Evolutionary conservation across 2,113 vertebrate genomes (phyloP).

Genomic region (Hirundichthys speculiger): DNA sequence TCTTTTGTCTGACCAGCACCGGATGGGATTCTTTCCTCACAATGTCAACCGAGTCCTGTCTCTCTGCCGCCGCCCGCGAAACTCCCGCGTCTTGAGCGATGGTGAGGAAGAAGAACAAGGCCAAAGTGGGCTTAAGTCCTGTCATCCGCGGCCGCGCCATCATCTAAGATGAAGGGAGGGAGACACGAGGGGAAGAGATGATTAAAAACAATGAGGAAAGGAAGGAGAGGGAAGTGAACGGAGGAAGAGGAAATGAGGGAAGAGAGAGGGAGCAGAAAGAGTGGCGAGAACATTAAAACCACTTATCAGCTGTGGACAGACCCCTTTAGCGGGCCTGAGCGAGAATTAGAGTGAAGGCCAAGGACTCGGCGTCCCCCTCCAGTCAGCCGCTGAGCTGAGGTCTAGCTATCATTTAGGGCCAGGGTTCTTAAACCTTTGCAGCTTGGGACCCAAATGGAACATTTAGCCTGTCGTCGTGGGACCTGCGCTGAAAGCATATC

Average conservation of each 20-base stretch:
- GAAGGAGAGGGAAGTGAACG: conserved; percentile 9
- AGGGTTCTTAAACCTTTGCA: conserved; percentile 70
- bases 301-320: conserved; percentile 75
- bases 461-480: conserved; percentile 66
- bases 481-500: conserved; percentile 55
- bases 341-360: conserved; percentile 64
- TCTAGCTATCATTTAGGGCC: conserved; percentile 68
- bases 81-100: conserved; percentile 20
- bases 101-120: conserved; percentile 10
- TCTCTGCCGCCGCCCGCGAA: conserved; percentile 8
- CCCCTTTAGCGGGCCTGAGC: conserved; percentile 55
- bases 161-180: conserved; percentile 43
- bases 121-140: conserved; percentile 40
- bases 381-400: conserved; percentile 36
- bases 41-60: rapidly evolving
- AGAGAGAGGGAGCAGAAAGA: conserved; percentile 25
- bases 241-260: conserved; percentile 14
- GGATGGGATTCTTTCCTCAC: conserved; percentile 61
- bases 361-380: conserved; percentile 57
- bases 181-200: neutral
- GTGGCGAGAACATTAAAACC: conserved; percentile 72
- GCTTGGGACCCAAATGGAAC: conserved; percentile 68
- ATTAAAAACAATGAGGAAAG: conserved; percentile 4
- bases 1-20: conserved; percentile 75
- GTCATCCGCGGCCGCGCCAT: conserved; percentile 59